Evolutionary conservation across 2,113 vertebrate species (phyloP).

Genomic region (Chaenocephalus aceratus): DNA sequence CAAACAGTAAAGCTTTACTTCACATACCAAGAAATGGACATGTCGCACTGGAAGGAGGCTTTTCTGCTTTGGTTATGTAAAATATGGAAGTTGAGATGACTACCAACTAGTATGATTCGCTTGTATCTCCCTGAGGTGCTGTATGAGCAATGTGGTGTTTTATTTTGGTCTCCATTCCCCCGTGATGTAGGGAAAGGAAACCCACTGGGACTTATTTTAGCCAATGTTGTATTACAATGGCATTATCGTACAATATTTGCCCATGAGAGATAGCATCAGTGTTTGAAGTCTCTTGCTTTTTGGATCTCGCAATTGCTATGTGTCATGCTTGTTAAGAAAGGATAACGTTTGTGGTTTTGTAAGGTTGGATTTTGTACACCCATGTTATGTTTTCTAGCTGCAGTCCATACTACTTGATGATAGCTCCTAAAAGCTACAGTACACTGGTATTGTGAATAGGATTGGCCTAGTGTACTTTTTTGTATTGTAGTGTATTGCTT

Average conservation of each 20-base stretch:
- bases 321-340: background rate
- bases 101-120: constrained; percentile 6
- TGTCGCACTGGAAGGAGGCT: background rate
- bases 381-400: background rate
- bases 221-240: background rate
- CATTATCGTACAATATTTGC: background rate
- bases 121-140: constrained; percentile 13
- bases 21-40: background rate
- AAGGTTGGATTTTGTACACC: background rate
- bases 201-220: background rate
- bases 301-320: background rate
- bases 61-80: constrained; percentile 27
- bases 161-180: constrained; percentile 30
- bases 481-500: no score
- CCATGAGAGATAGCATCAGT: background rate
- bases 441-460: no score
- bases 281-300: background rate
- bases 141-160: constrained; percentile 41
- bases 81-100: constrained; percentile 11
- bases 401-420: background rate
- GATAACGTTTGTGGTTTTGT: background rate
- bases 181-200: background rate
- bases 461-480: no score
- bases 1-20: background rate
- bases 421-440: background rate